These are phyloP conservation scores for Heterodera schachtii DNA, from an alignment of 1,140 invertebrate genomes.

Conservation along the genomic window DNA sequence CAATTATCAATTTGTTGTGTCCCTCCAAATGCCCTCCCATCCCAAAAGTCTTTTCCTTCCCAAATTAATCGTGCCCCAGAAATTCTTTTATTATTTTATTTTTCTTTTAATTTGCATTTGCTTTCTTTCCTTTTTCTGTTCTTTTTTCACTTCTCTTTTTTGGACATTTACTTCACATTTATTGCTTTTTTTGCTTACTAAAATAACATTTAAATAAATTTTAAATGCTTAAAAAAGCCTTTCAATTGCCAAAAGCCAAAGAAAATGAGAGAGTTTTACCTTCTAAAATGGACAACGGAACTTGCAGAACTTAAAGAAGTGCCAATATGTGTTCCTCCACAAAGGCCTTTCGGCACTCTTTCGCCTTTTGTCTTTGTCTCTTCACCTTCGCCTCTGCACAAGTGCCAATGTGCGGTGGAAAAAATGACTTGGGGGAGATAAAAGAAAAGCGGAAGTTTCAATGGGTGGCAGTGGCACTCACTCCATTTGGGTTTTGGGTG, in stretches of 20 bases:
- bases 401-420: not conserved
- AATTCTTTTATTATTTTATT: not conserved
- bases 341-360: not conserved
- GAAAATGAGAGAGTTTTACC: not conserved
- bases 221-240: not conserved
- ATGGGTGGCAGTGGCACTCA: not conserved
- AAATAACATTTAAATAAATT: not conserved
- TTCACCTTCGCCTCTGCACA: not conserved
- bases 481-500: not conserved
- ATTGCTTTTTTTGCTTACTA: not conserved
- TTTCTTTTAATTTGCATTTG: too few species aligned
- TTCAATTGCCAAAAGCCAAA: conserved; percentile 4
- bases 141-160: not conserved
- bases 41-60: conserved; percentile 10
- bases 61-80: not conserved
- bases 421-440: not conserved
- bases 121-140: not conserved
- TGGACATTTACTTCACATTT: conserved; percentile 9
- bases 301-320: not conserved
- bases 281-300: not conserved
- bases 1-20: too few species aligned
- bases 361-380: not conserved
- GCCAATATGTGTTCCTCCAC: not conserved
- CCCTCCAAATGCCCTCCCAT: not conserved
- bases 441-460: not conserved